Conservation (phyloP, 30 jellyfish, hydroid and myxozoan species). For the Catostylus mosaicus region DNA sequence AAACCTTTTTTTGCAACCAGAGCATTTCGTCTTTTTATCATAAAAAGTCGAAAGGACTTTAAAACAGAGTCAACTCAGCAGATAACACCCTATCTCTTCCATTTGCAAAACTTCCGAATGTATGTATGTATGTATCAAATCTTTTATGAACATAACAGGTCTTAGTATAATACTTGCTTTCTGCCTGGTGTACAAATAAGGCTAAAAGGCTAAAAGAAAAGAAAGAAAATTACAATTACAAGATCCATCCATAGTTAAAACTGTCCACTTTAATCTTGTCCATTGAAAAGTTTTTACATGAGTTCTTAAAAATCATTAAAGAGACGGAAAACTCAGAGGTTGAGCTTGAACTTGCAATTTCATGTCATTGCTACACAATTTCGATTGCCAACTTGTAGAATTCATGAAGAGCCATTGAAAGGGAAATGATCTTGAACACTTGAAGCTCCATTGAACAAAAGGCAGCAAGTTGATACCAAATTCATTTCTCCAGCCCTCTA, state of each 20-base stretch:
- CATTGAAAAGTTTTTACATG: neutral
- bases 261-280: neutral
- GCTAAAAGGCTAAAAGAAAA: too few species aligned
- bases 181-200: too few species aligned
- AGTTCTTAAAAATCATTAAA: neutral
- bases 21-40: conserved; percentile 68
- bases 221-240: too few species aligned
- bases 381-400: conserved; percentile 70
- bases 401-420: conserved; percentile 28
- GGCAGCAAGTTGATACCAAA: conserved; percentile 36
- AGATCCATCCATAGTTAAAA: conserved; percentile 38
- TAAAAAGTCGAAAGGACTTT: conserved; percentile 55
- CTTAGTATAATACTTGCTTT: too few species aligned
- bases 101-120: too few species aligned
- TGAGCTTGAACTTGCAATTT: conserved; percentile 52
- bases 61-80: conserved; percentile 38
- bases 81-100: too few species aligned
- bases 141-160: too few species aligned
- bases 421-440: conserved; percentile 41
- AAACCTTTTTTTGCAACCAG: too few species aligned
- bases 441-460: conserved; percentile 72
- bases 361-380: conserved; percentile 57
- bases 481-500: conserved; percentile 40
- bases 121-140: too few species aligned
- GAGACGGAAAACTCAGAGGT: conserved; percentile 41